Conservation (phyloP, 2,113 vertebrate species). For the Delphinus delphis region DNA sequence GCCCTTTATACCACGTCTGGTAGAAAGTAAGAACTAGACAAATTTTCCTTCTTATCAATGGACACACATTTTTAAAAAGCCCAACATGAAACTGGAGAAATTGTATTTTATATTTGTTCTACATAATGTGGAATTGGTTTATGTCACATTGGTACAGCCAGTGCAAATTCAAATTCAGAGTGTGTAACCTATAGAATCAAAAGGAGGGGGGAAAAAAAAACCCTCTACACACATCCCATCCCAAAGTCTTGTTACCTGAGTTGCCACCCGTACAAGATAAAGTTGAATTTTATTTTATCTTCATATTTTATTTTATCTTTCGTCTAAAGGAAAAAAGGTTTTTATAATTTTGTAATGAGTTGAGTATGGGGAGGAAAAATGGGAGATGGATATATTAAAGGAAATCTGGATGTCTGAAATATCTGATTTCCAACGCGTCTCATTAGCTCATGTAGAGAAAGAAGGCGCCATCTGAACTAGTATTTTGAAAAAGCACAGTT, state of each 20-base stretch:
- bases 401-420: not conserved
- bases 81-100: not conserved
- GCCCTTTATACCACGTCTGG: not conserved
- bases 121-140: not conserved
- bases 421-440: not conserved
- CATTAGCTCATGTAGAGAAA: not conserved
- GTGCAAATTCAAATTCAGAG: not conserved
- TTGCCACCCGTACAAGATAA: not conserved
- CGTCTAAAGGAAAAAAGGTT: not conserved
- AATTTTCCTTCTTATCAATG: not conserved
- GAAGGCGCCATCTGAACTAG: not conserved
- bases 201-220: not conserved
- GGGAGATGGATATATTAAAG: not conserved
- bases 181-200: not conserved
- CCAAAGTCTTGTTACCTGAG: not conserved
- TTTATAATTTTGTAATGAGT: not conserved
- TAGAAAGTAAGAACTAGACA: not conserved
- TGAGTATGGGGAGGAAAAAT: not conserved
- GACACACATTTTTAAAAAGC: not conserved
- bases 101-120: not conserved
- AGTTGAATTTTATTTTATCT: not conserved
- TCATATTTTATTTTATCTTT: not conserved
- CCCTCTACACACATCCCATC: accelerated
- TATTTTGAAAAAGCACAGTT: not conserved
- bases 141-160: not conserved